Base-by-base conservation (phyloP, 2,797 vertebrate genomes). In the Parotocinclus haroldoi region DNA sequence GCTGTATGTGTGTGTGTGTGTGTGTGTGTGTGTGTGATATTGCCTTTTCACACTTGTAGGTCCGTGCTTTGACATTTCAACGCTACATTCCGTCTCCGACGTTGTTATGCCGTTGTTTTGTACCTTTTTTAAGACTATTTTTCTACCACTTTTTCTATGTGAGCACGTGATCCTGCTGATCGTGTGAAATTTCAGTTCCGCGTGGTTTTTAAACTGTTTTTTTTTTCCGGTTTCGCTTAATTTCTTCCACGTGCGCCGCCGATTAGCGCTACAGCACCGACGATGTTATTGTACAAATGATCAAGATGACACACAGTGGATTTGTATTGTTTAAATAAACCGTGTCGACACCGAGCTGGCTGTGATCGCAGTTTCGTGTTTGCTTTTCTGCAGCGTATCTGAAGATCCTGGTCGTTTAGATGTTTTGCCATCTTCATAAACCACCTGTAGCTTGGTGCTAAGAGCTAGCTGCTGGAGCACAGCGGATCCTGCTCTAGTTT, bases 51-150 rank as follows among this genome's bases (percentile, higher is more conserved):
- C 27, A 27, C 27, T 27, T 5, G 45, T 61, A 45, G 38, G 42
- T 76, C 10, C n/a, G 45, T 69, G 58, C 40, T 51, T 68, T 13
- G 62, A 40, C 40, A 17, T 52, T 48, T 70, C 13, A 45, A 27
- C 76, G 69, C 74, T 84, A 91, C 91, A 90, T 91, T 93, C 92
- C 91, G 69, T 75, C 66, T 72, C 86, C 18, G 78, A 86, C 76
- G 82, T 57, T 59, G 49, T 46, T 12, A 14, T 6, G n/a, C 4
- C 16, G 48, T 50, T 66, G 75, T 73, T 82, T 75, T 89, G 84
- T 86, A 84, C 17, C 78, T 90, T 93, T 94, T 92, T 84, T 82
- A 91, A 66, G 66, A 80, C 80, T 94, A 90, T 93, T 94, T 95
- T 96, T 94, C 84, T 95, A 94, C 85, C 81, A 84, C 75, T 42